Conservation (phyloP, 2,113 vertebrate species). For the Coptodon rendalli region DNA sequence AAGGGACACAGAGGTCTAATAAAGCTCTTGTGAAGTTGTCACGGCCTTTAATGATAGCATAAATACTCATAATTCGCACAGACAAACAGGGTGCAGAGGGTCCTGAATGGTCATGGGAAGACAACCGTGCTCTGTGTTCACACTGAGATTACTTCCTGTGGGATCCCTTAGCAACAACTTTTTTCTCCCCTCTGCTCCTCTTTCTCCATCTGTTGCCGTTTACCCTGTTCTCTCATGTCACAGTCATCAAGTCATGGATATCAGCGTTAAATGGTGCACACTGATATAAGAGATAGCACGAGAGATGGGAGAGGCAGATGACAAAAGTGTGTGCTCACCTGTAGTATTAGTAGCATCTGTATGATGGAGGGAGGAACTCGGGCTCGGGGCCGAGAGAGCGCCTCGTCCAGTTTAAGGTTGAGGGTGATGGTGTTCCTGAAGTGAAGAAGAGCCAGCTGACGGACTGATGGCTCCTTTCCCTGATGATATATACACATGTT, state of each 20-base stretch:
- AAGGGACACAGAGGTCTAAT: not conserved
- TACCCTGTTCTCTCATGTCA: not conserved
- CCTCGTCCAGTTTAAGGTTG: conserved; percentile 89
- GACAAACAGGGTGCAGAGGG: not conserved
- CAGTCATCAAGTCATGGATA: not conserved
- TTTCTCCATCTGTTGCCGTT: conserved; percentile 9
- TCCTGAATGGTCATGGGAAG: conserved; percentile 54
- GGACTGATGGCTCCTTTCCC: conserved; percentile 75
- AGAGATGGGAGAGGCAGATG: not conserved
- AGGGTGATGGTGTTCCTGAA: conserved; percentile 91
- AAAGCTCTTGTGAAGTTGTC: not conserved
- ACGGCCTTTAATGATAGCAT: not conserved
- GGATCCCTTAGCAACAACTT: conserved; percentile 6
- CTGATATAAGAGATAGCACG: not conserved
- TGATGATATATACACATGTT: not conserved
- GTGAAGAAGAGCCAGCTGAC: conserved; percentile 88
- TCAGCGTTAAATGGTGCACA: not conserved
- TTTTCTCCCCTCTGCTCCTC: not conserved
- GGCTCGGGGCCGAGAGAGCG: conserved; percentile 81
- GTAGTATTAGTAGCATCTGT: conserved; percentile 90
- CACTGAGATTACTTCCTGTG: conserved; percentile 51
- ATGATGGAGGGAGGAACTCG: conserved; percentile 87
- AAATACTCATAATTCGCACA: not conserved
- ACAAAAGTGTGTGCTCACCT: conserved; percentile 66
- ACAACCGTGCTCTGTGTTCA: conserved; percentile 5